These are phyloP conservation scores for Irena cyanogastra DNA, from an alignment of 2,113 vertebrate species.

Conservation along the genomic window DNA sequence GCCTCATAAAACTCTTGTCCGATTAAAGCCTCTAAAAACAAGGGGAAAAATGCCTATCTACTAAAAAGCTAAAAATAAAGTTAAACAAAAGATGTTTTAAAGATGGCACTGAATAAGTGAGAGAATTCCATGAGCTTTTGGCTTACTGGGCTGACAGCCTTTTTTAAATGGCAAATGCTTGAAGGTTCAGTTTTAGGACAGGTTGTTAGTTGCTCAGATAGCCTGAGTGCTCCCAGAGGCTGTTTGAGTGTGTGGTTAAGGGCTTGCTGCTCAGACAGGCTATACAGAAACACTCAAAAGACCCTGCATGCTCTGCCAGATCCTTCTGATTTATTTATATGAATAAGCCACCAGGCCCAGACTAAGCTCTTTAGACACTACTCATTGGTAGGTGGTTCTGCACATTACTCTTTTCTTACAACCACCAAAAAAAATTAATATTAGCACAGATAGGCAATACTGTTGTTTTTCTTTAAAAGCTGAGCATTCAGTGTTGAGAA, in stretches of 20 bases:
- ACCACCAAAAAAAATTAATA: conserved; percentile 31
- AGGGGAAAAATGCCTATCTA: not conserved
- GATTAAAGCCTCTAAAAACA: conserved; percentile 11
- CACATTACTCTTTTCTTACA: not conserved
- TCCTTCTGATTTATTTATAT: conserved; percentile 58
- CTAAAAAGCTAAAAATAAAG: not conserved
- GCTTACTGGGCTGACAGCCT: not conserved
- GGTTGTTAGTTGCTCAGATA: conserved; percentile 44
- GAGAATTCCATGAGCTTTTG: conserved; percentile 1
- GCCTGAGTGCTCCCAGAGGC: conserved; percentile 46
- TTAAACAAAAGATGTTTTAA: not conserved
- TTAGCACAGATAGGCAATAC: not conserved
- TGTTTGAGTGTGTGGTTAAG: conserved; percentile 38
- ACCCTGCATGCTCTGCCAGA: conserved; percentile 12
- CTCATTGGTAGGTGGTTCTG: conserved; percentile 34
- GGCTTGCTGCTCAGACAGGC: conserved; percentile 46
- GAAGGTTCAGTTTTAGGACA: conserved; percentile 47
- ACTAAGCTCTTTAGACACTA: conserved; percentile 2
- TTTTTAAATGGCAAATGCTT: conserved; percentile 27
- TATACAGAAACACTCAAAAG: conserved; percentile 44
- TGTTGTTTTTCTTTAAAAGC: not conserved
- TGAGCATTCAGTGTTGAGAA: not conserved
- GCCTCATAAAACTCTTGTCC: not conserved
- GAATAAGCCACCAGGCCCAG: conserved; percentile 34
- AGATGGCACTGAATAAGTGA: not conserved